Base-by-base conservation (phyloP, 2,113 vertebrate species). In the Sebastes fasciatus region DNA sequence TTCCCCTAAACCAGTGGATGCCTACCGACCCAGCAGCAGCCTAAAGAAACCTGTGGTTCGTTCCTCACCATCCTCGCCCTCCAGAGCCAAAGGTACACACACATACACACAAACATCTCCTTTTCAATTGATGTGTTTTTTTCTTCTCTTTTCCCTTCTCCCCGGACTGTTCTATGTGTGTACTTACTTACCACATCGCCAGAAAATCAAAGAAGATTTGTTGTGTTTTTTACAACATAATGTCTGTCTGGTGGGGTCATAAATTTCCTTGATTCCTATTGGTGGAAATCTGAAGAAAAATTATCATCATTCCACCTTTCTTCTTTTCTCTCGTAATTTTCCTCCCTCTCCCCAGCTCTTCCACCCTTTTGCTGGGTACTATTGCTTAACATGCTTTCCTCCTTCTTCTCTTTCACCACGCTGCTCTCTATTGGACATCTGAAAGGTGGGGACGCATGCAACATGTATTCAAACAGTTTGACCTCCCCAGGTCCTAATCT, bases 21-120 rank as follows among this genome's bases (percentile, higher is more conserved):
- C 91, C 43, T 94, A 94, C 55, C 95, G 96, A 94, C 78, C 96
- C 1, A 95, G 94, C 91, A 95, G 95, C 91, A 96, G 95, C 72
- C 89, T 97, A 75, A 96, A 96, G 49, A 97, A 97, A 90, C 94
- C 97, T 46, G 91, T 95, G 80, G 93, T 96, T 77, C 97, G 95
- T 70, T 99, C 98, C 2, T 99, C 98, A 80, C 98, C 98, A 64
- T 96, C 98, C 10, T 99, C 98, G 78, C 98, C 98, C 7, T 97
- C 97, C 8, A 96, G 96, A 96, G 93, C 94, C 87, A 98, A 98
- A 98, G 98, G 98, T 99, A 96, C 92, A 90, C 61, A 74, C 2
- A 16, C n/a, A 66, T 10, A 17, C 1, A 14, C 2, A 61, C 0
- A 64, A 14, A 60, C 34, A 17, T 46, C 9, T 79, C 8, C 21